Evolutionary conservation across 2,797 vertebrate genomes (phyloP).

Genomic region (Oreochromis grahami): DNA sequence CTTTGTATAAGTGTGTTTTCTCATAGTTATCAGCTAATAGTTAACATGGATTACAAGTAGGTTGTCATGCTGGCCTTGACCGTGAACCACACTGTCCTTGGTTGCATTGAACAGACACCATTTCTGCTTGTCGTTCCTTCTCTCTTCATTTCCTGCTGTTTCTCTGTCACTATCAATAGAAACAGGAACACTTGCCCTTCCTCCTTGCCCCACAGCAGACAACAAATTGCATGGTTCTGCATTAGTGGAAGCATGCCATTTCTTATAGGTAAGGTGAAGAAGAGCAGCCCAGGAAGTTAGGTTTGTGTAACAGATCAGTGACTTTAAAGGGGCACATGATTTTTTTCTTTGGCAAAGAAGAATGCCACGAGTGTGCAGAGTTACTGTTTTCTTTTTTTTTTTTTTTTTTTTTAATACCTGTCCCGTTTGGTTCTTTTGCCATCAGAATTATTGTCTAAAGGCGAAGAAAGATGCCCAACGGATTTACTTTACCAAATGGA

Average conservation of each 20-base stretch:
- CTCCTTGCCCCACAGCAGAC: background rate
- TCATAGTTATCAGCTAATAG: background rate
- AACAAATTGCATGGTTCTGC: background rate
- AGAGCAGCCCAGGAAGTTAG: background rate
- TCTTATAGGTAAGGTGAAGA: background rate
- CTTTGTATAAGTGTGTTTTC: background rate
- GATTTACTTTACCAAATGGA: too few relatives aligned
- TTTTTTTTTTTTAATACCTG: too few relatives aligned
- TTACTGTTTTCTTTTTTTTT: background rate
- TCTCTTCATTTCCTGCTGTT: background rate
- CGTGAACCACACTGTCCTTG: background rate
- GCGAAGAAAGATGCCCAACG: too few relatives aligned
- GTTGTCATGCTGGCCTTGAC: background rate
- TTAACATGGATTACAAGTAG: background rate
- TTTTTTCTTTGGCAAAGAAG: background rate
- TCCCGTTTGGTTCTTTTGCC: too few relatives aligned
- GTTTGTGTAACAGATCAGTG: background rate
- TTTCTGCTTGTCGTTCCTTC: background rate
- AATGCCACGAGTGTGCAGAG: background rate
- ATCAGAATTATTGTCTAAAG: too few relatives aligned
- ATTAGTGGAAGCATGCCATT: background rate
- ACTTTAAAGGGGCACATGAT: background rate
- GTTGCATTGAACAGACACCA: rapidly evolving
- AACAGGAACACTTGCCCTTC: background rate
- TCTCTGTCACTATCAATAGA: background rate